Conservation (phyloP, 1,140 invertebrate species). For the Stratiolaelaps scimitus region DNA sequence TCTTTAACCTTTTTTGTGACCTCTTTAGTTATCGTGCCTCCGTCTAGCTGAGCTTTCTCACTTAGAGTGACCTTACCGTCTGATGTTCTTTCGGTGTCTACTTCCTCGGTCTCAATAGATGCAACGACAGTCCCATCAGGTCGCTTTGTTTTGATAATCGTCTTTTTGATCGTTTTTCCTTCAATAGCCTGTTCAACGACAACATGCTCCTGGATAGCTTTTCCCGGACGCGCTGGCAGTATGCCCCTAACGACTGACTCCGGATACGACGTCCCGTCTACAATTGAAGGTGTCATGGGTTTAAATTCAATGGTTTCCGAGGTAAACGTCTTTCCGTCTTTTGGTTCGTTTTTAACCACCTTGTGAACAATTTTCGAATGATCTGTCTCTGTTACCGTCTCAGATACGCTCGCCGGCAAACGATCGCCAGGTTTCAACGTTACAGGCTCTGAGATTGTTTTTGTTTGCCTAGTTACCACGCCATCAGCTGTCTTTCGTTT, state of each 20-base stretch:
- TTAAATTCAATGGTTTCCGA: background rate
- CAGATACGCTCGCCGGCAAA: no score
- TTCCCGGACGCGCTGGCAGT: no score
- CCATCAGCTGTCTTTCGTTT: background rate
- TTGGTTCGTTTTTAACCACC: background rate
- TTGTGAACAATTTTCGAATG: background rate
- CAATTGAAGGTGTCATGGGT: background rate
- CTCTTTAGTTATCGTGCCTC: conserved; percentile 2
- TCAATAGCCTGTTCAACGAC: no score
- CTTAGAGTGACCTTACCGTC: background rate
- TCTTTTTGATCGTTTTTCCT: no score
- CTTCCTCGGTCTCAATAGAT: conserved; percentile 8
- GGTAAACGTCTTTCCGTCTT: background rate
- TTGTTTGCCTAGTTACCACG: background rate
- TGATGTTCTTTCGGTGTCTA: background rate
- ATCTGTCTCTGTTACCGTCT: no score
- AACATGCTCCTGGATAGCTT: no score
- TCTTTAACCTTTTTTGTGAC: conserved; percentile 10
- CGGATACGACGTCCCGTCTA: background rate
- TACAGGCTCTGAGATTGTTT: background rate
- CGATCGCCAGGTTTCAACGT: background rate
- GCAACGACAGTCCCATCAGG: background rate
- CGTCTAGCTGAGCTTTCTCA: background rate
- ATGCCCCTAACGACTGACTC: background rate
- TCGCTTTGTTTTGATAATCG: background rate